Base-by-base conservation (phyloP, 2,113 vertebrate species). In the Chaetops frenatus region DNA sequence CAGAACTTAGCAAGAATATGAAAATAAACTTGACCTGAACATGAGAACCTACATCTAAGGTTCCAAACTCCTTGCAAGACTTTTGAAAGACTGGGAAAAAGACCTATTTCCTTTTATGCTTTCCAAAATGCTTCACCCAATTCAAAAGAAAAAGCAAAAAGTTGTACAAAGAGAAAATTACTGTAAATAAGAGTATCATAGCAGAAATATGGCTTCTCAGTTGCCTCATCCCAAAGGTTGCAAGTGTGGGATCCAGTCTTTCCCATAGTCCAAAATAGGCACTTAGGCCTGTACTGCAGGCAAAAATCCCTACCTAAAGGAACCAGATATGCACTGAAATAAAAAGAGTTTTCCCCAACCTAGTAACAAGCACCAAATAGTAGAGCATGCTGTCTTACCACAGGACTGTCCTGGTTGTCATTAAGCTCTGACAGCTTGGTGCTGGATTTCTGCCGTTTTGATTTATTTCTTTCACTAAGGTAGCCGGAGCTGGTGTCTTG, bases 381-480 rank as follows among this genome's bases (percentile, higher is more conserved):
- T 44, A 40, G 25, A 82, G 56, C 1, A 1, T 29, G 61, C 40
- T 23, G 47, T 98, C 99, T 99, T 98, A 99, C 99, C 96, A 97
- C 44, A 77, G 97, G 92, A 94, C 94, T 83, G 84, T 98, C 98
- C 94, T 98, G 98, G 97, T 98, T 98, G 89, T 98, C 98, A 79
- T 88, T 97, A 80, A 98, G 97, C 87, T 98, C 98, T 25, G 97
- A 97, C 54, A 98, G 97, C 36, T 97, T 98, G 33, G 98, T 98
- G 95, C 95, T 98, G 80, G 98, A 97, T 97, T 98, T 99, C 78
- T 98, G 97, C 62, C 98, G 98, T 95, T 98, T 98, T 60, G 97
- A 94, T 95, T 98, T 98, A 82, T 81, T 98, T 69, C 97, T 98
- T 74, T 98, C 96, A 64, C 88, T 98, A 66, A 95, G 93, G 88